Conservation (phyloP, 2,113 vertebrate species). For the Petromus typicus region DNA sequence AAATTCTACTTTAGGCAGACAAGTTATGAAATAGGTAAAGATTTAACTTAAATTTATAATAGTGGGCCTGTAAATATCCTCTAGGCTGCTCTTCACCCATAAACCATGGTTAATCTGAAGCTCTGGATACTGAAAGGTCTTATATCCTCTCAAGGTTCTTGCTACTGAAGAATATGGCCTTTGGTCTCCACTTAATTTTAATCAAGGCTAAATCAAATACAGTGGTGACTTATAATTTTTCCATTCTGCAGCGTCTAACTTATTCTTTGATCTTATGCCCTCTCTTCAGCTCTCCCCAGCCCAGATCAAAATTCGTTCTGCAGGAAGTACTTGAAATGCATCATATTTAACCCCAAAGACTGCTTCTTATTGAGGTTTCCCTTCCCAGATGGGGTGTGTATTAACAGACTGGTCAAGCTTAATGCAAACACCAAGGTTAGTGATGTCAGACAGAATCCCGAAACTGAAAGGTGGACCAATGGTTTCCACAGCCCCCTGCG, state of each 20-base stretch:
- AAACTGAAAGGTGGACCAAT: background rate
- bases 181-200: slow-evolving; percentile 56
- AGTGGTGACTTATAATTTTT: background rate
- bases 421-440: background rate
- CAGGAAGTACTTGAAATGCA: background rate
- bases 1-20: slow-evolving; percentile 48
- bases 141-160: background rate
- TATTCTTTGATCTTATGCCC: background rate
- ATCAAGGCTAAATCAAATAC: slow-evolving; percentile 43
- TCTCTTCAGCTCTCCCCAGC: background rate
- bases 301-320: background rate
- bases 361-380: background rate
- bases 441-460: background rate
- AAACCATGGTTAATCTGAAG: slow-evolving; percentile 16
- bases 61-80: slow-evolving; percentile 35
- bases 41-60: slow-evolving; percentile 55
- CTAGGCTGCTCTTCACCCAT: slow-evolving; percentile 36
- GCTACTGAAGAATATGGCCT: background rate
- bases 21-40: background rate
- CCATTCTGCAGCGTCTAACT: background rate
- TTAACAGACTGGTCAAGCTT: background rate
- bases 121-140: slow-evolving; percentile 7
- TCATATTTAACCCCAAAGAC: background rate
- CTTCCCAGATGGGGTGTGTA: background rate
- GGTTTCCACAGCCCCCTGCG: background rate